Base-by-base conservation (phyloP, 2,113 vertebrate genomes). In the Bubo bubo region DNA sequence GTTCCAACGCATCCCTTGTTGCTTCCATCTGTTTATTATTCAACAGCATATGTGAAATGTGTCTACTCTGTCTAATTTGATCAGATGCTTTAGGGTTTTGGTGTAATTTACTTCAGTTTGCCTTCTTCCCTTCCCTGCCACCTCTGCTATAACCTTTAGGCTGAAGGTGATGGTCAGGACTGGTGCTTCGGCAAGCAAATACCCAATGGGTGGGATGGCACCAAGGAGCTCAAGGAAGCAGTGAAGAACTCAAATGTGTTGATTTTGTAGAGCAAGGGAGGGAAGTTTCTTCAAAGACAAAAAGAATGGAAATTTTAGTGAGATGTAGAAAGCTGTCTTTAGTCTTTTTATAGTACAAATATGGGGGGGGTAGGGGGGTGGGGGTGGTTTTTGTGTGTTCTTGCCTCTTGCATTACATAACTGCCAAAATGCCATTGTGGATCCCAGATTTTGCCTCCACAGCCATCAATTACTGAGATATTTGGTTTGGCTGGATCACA, bases 311-410 rank as follows among this genome's bases (percentile, higher is more conserved):
- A 90, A 85, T 91, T 75, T 82, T 95, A 92, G 85, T 79, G 81
- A 91, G 73, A 50, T 70, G 53, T 79, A 94, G 84, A 79, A 97
- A 86, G 73, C 77, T 66, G 45, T 79, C 84, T 93, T 93, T 64
- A 93, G 71, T 76, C 77, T 76, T 95, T 95, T 94, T 92, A 74
- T 92, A 83, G 92, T 90, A 83, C 55, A 93, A 93, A 95, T 79
- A 49, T n/a, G 72, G 49, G 43, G 43, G 43, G 15, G 43, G 43
- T 43, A 11, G 43, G 43, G 43, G 18, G 45, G 45, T 45, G 45
- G 94, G 83, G 28, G 47, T 7, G 15, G 15, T 47, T 47, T 68
- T 80, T 93, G 39, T 85, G 88, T 82, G n/a, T 86, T 91, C 59
- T 95, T 87, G 77, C 60, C 73, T 94, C 72, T 86, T 67, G 52